phyloP scores from a whole-genome alignment of 2,888 invertebrate species.

The Flexamia atlantica region DNA sequence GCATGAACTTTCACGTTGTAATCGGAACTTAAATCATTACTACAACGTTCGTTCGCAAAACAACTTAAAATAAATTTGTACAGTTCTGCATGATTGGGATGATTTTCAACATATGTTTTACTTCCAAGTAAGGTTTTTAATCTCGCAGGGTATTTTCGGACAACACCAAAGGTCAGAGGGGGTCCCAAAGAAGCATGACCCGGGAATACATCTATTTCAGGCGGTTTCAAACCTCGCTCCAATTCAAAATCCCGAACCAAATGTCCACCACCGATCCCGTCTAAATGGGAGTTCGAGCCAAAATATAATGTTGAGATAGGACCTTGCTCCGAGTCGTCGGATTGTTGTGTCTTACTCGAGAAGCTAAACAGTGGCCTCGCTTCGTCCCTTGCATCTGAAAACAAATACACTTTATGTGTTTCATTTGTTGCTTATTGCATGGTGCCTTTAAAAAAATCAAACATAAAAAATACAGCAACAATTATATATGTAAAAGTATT shows the following conservation, averaged over 20 bases:
- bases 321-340: slow-evolving; percentile 10
- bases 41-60: background rate
- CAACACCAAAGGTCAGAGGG: background rate
- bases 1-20: background rate
- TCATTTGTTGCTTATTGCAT: no score
- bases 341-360: slow-evolving; percentile 11
- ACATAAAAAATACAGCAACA: no score
- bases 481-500: no score
- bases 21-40: background rate
- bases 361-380: slow-evolving; percentile 3
- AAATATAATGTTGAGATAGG: background rate
- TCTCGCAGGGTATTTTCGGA: background rate
- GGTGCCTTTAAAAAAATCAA: background rate
- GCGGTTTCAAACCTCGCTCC: slow-evolving; percentile 38
- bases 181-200: background rate
- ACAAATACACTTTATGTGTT: slow-evolving; percentile 29
- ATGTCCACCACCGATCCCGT: slow-evolving; percentile 59
- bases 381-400: slow-evolving; percentile 39
- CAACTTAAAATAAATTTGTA: background rate
- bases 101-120: background rate
- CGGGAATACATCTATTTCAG: background rate
- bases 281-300: slow-evolving; percentile 51
- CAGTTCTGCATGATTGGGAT: background rate
- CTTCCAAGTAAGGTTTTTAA: background rate
- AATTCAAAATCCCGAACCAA: slow-evolving; percentile 40